Base-by-base conservation (phyloP, 1,140 invertebrate genomes). In the Myzus persicae region DNA sequence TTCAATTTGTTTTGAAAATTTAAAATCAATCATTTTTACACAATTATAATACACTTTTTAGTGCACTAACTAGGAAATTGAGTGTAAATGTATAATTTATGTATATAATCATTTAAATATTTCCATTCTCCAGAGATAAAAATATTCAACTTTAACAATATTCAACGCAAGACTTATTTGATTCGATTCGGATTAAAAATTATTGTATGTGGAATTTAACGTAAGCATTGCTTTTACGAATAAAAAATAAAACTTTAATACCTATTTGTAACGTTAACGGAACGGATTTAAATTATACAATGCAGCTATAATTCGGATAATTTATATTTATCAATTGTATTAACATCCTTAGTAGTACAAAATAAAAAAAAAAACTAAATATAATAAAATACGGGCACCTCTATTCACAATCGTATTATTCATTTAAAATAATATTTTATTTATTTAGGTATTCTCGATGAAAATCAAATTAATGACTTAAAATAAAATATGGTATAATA, bases 241-340 rank as follows among this genome's bases (percentile, higher is more conserved):
- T 46, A 85, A 31, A 85, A 85, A 44, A n/a, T n/a, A n/a, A 44
- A 46, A 44, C 11, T 46, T 44, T 7, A 85, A 84, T 84, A 11
- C 9, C 22, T 4, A 3, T 85, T 85, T 85, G 11, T 18, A 31
- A 6, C 24, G 26, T 8, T n/a, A 7, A 36, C 31, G 44, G 44
- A 46, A 87, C 44, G 44, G 85, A 87, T 87, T 54, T 48, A n/a
- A 87, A 87, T 87, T 48, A 46, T 87, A 85, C 44, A 8, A 48
- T 46, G 0, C 31, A 48, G 31, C 38, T 87, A 87, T 46, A 87
- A 31, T 44, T 87, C 0, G n/a, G 20, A 31, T 87, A 87, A 48
- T 87, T 46, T 20, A 87, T 46, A n/a, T 40, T 4, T 22, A n/a
- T 46, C 18, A 26, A 54, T 26, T 54, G 44, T n/a, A 82, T 82